Base-by-base conservation (phyloP, 2,113 vertebrate species). In the Amphiprion percula region DNA sequence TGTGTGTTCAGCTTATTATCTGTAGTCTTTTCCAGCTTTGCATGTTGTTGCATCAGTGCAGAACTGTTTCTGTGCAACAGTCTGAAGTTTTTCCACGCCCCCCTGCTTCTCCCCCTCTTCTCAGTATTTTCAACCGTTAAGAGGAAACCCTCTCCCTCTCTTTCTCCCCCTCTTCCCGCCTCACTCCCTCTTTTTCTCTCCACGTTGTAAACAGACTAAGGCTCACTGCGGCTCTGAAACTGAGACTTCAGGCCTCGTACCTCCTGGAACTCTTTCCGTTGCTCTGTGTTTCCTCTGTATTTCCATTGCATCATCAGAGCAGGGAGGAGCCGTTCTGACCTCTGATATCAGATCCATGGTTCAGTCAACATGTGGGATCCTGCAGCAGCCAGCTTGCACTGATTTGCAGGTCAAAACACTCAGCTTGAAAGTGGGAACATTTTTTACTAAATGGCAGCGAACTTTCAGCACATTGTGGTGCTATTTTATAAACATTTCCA, bases 11-110 rank as follows among this genome's bases (percentile, higher is more conserved):
- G 30, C 5, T 33, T 33, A 33, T 70, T 23, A 33, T 59, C 68
- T 33, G 26, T 30, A 50, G 30, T 77, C 26, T 41, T 21, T 39
- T 63, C 23, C 30, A 47, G 53, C 7, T 75, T 10, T 77, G 50
- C 60, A 74, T 53, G 9, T 21, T 33, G 60, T 83, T 80, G 85
- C 68, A 74, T 80, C 80, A 80, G 68, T 23, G 49, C 50, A 63
- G 77, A 73, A 87, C 77, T 74, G 53, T 73, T 60, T 77, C 50
- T 53, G 65, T 61, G 37, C 23, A 68, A 68, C 26, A 46, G 65
- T 21, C 47, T 54, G 33, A 54, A 68, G 19, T 33, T 33, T 46
- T 44, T 56, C 46, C 11, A 28, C 5, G 28, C 30, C 21, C 17
- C 26, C 8, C 17, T 17, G 8, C 21, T 24, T 16, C 44, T 33